Base-by-base conservation (phyloP, 1,140 invertebrate genomes). In the Camponotus floridanus region DNA sequence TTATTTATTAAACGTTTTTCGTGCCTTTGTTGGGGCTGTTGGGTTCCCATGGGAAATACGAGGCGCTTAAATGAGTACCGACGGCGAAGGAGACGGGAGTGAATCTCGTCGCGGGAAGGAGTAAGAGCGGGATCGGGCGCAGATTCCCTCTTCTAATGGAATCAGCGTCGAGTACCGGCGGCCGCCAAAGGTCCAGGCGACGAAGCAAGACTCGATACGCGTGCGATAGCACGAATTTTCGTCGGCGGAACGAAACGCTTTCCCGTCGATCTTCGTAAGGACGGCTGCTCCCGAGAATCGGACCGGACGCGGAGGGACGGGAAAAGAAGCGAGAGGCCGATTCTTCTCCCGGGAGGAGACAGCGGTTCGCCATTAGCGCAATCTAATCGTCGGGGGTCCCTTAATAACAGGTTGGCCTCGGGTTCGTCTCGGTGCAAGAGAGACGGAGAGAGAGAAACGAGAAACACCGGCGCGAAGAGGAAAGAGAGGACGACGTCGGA, bases 281-380 rank as follows among this genome's bases (percentile, higher is more conserved):
- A 36, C 26, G 0, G 21, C 62, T 7, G 36, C 36, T 57, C 13
- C 51, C 21, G 79, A 55, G 76, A 57, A 83, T 15, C 8, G 76
- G 39, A 65, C 42, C 73, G 61, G 45, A 68, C 65, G 51, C 33
- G 21, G 42, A 15, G 68, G 57, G 21, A 42, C 18, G 26, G 26
- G 70, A 64, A 74, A 70, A 85, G 76, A 76, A 62, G 84, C 7
- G 70, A 73, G 76, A 18, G 70, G 76, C 67, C 71, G 86, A 88
- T 89, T 86, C 86, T 89, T 87, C 71, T 59, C 76, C 33, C 57
- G 51, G 57, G 57, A 87, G 61, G 85, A 92, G 88, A 91, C 90
- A 91, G 88, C 90, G 90, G 90, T 91, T 91, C 90, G 90, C 90
- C 90, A 91, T 91, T 91, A 91, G 88, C 90, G 88, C 90, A 91